Percentiles rank a stretch among this genome's conserved stretches.
Evolutionary conservation across 2,797 vertebrate genomes (phyloP).

Genomic region (Hippoglossus hippoglossus): DNA sequence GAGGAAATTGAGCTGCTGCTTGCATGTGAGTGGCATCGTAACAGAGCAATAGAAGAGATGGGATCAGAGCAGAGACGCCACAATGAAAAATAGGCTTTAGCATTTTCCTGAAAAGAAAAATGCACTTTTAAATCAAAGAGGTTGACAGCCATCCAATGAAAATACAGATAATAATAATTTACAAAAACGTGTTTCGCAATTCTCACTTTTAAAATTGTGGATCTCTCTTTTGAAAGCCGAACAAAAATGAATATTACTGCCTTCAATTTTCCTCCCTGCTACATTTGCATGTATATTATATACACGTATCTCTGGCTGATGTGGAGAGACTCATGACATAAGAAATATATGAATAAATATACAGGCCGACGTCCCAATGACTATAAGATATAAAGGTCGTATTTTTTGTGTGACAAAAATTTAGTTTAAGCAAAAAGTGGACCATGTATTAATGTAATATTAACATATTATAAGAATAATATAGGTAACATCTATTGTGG

Average conservation of each 20-base stretch:
- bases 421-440: too few species aligned
- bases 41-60: not conserved
- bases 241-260: constrained; percentile 10
- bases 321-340: not conserved
- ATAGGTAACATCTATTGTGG: constrained; percentile 3
- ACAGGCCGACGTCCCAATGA: too few species aligned
- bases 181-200: not conserved
- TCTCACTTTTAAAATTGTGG: constrained; percentile 14
- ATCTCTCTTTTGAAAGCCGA: constrained; percentile 1
- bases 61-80: not conserved
- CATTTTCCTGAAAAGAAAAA: not conserved
- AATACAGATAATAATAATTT: not conserved
- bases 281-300: constrained; percentile 34
- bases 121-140: not conserved
- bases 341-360: not conserved
- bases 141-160: not conserved
- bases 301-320: not conserved
- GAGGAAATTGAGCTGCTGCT: constrained; percentile 16
- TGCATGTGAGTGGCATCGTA: not conserved
- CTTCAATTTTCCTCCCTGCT: constrained; percentile 11
- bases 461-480: not conserved
- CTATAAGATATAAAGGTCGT: too few species aligned
- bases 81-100: not conserved
- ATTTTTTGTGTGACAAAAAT: too few species aligned
- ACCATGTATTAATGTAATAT: too few species aligned